These are phyloP conservation scores for Cephus cinctus DNA, from an alignment of 1,140 invertebrate genomes.

Conservation along the genomic window DNA sequence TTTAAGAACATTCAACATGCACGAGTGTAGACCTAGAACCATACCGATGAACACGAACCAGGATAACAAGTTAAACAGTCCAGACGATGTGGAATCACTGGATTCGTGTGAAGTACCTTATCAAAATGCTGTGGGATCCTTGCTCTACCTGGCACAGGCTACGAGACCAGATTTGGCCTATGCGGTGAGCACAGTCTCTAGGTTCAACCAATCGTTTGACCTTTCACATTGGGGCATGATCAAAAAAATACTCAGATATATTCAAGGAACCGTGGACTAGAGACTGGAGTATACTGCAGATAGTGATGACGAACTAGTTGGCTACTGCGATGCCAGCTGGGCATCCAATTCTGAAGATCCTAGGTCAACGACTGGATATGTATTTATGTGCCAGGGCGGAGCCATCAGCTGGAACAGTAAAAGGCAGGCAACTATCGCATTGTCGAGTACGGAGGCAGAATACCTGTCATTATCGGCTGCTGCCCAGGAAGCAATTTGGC, in stretches of 20 bases:
- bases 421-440: slow-evolving; percentile 37
- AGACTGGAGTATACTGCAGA: too few relatives aligned
- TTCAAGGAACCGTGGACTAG: too few relatives aligned
- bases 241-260: too few relatives aligned
- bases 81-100: too few relatives aligned
- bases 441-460: slow-evolving; percentile 34
- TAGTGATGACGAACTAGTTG: too few relatives aligned
- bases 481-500: background rate
- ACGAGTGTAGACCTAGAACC: background rate
- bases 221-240: too few relatives aligned
- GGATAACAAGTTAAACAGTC: too few relatives aligned
- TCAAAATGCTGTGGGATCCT: slow-evolving; percentile 28
- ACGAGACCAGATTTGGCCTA: slow-evolving; percentile 44
- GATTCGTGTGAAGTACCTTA: slow-evolving; percentile 18
- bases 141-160: slow-evolving; percentile 35
- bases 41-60: background rate
- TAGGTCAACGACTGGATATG: slow-evolving; percentile 27
- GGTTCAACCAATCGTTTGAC: too few relatives aligned
- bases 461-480: background rate
- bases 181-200: slow-evolving; percentile 23
- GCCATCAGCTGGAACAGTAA: slow-evolving; percentile 36
- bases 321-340: slow-evolving; percentile 32
- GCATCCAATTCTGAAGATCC: slow-evolving; percentile 25
- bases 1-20: slow-evolving; percentile 21
- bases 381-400: slow-evolving; percentile 22